phyloP scores from a whole-genome alignment of 2,888 invertebrate genomes.

The Cheilosia soror region DNA sequence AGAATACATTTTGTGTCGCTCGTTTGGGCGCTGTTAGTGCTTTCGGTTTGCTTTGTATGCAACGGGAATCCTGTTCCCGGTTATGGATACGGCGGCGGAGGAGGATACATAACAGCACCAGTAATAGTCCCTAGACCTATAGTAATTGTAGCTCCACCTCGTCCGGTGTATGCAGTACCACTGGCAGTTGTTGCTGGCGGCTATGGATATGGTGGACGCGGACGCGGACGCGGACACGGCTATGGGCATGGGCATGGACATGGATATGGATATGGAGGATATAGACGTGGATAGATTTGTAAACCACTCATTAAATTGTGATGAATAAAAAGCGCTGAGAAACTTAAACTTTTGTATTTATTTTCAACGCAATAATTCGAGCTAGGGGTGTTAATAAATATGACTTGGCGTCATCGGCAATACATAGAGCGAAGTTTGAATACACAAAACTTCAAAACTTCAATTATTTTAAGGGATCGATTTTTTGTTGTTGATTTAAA shows the following conservation, averaged over 20 bases:
- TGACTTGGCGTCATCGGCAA: too few species aligned
- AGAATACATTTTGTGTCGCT: slow-evolving; percentile 25
- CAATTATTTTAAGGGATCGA: too few species aligned
- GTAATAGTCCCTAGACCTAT: slow-evolving; percentile 23
- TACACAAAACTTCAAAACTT: too few species aligned
- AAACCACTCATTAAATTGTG: neutral
- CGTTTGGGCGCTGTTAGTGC: slow-evolving; percentile 1
- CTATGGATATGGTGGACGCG: slow-evolving; percentile 10
- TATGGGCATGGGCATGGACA: neutral
- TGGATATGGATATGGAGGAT: slow-evolving; percentile 3
- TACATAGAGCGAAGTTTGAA: too few species aligned
- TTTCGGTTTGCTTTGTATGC: slow-evolving; percentile 26
- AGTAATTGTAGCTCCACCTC: slow-evolving; percentile 27
- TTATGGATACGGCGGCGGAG: slow-evolving; percentile 33
- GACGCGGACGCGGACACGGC: slow-evolving; percentile 6
- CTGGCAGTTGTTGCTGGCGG: slow-evolving; percentile 18
- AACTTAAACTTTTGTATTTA: neutral
- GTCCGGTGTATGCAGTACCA: slow-evolving; percentile 39
- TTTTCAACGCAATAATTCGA: neutral
- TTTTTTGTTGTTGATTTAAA: too few species aligned
- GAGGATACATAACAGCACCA: neutral
- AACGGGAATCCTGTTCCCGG: slow-evolving; percentile 20
- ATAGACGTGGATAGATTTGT: slow-evolving; percentile 8
- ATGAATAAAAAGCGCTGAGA: neutral
- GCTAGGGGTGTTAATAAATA: too few species aligned